phyloP scores from a whole-genome alignment of 1,140 invertebrate species.

The Macrotrachela quadricornifera region DNA sequence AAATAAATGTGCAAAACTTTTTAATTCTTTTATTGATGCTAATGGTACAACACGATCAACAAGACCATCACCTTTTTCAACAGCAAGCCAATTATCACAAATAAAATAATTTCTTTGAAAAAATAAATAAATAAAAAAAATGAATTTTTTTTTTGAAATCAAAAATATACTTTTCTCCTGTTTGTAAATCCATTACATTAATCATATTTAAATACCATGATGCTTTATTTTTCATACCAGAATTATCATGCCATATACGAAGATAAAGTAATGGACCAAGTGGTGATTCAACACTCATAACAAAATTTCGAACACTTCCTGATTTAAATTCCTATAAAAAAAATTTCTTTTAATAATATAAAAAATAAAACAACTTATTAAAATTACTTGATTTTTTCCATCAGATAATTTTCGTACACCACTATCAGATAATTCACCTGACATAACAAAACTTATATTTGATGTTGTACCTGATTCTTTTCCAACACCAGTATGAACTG shows the following conservation, averaged over 20 bases:
- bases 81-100: constrained; percentile 25
- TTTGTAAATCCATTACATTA: constrained; percentile 24
- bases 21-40: constrained; percentile 24
- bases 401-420: constrained; percentile 22
- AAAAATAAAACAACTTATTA: too few relatives aligned
- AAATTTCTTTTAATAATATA: background rate
- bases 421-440: constrained; percentile 22
- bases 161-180: constrained; percentile 22
- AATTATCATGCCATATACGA: constrained; percentile 31
- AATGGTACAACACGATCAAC: constrained; percentile 28
- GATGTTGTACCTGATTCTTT: constrained; percentile 23
- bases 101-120: constrained; percentile 21
- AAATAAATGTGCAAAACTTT: constrained; percentile 29
- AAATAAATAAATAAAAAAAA: background rate
- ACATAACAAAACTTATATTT: constrained; percentile 24
- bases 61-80: constrained; percentile 29
- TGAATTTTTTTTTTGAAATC: background rate
- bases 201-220: constrained; percentile 29
- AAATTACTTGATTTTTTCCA: constrained; percentile 1
- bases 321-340: constrained; percentile 14
- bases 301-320: constrained; percentile 26
- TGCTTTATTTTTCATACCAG: constrained; percentile 19
- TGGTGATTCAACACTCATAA: constrained; percentile 20
- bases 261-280: constrained; percentile 25
- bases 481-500: constrained; percentile 23